These are phyloP conservation scores for Pediacus dermestoides DNA, from an alignment of 2,888 invertebrate genomes.

Conservation along the genomic window DNA sequence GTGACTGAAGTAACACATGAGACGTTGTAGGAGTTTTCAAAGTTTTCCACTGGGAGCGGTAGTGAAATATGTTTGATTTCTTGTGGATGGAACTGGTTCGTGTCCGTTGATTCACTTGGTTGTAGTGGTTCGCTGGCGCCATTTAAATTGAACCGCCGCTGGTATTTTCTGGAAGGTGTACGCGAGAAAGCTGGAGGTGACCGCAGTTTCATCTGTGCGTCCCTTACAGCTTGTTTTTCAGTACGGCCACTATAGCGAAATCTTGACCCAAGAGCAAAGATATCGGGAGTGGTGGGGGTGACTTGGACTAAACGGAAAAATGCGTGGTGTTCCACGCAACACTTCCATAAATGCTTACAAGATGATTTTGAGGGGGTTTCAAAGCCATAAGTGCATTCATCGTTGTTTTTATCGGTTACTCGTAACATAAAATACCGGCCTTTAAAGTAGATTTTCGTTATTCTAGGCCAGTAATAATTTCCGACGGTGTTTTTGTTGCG, in stretches of 20 bases:
- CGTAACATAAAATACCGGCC: slow-evolving; percentile 94
- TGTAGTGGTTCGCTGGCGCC: slow-evolving; percentile 46
- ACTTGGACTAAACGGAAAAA: slow-evolving; percentile 86
- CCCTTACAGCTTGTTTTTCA: slow-evolving; percentile 56
- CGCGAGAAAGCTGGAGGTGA: slow-evolving; percentile 61
- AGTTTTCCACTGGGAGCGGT: slow-evolving; percentile 54
- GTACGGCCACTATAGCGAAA: slow-evolving; percentile 63
- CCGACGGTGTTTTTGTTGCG: slow-evolving; percentile 95
- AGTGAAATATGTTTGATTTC: slow-evolving; percentile 57
- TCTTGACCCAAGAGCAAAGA: slow-evolving; percentile 75
- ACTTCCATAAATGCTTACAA: slow-evolving; percentile 94
- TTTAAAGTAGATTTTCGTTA: slow-evolving; percentile 94
- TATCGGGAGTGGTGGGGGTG: slow-evolving; percentile 70
- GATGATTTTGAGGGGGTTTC: slow-evolving; percentile 89
- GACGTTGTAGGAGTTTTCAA: slow-evolving; percentile 45
- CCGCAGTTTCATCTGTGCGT: slow-evolving; percentile 49
- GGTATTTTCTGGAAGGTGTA: slow-evolving; percentile 62
- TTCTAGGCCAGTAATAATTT: slow-evolving; percentile 97
- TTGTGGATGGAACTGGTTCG: slow-evolving; percentile 29
- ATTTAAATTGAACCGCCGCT: slow-evolving; percentile 62
- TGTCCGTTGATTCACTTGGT: slow-evolving; percentile 18
- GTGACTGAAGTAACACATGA: slow-evolving; percentile 21
- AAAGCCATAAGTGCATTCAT: slow-evolving; percentile 94
- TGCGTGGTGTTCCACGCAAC: slow-evolving; percentile 93
- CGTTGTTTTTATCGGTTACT: slow-evolving; percentile 94